Evolutionary conservation across 2,797 vertebrate species (phyloP).

Genomic region (Hoplostethus mediterraneus): DNA sequence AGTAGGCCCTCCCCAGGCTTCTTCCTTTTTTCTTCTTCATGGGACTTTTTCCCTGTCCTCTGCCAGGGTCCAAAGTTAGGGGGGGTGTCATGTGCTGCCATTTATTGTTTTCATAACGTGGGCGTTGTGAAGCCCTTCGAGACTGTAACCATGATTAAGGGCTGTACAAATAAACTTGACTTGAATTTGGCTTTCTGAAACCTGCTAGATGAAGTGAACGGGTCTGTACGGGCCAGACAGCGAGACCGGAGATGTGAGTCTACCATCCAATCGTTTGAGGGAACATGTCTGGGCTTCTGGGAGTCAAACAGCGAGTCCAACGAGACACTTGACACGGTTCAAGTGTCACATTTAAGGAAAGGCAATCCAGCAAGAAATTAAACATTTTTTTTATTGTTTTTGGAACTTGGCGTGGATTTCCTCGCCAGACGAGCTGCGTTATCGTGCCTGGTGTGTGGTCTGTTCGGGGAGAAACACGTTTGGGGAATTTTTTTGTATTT

Average conservation of each 20-base stretch:
- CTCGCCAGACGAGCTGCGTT: slow-evolving; percentile 38
- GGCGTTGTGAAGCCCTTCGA: too few relatives aligned
- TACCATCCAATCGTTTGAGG: not conserved
- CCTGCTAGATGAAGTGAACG: not conserved
- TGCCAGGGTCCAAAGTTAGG: too few relatives aligned
- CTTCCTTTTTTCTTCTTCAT: too few relatives aligned
- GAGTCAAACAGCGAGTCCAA: not conserved
- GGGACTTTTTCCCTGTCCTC: too few relatives aligned
- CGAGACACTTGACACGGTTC: not conserved
- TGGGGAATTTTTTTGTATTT: slow-evolving; percentile 39
- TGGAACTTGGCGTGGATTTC: slow-evolving; percentile 26
- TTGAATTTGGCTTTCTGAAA: too few relatives aligned
- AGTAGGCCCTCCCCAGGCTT: too few relatives aligned
- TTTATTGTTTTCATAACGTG: too few relatives aligned
- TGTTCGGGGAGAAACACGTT: slow-evolving; percentile 35
- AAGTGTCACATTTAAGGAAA: not conserved
- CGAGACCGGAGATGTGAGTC: slow-evolving; percentile 3
- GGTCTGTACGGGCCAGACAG: not conserved
- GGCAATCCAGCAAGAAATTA: not conserved
- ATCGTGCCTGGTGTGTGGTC: slow-evolving; percentile 48
- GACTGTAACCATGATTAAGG: too few relatives aligned
- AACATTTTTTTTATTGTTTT: slow-evolving; percentile 39
- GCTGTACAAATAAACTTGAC: too few relatives aligned
- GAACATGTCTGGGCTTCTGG: not conserved
- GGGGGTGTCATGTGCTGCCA: too few relatives aligned